Conservation (phyloP, 2,888 invertebrate species). For the Perithous albicinctus region DNA sequence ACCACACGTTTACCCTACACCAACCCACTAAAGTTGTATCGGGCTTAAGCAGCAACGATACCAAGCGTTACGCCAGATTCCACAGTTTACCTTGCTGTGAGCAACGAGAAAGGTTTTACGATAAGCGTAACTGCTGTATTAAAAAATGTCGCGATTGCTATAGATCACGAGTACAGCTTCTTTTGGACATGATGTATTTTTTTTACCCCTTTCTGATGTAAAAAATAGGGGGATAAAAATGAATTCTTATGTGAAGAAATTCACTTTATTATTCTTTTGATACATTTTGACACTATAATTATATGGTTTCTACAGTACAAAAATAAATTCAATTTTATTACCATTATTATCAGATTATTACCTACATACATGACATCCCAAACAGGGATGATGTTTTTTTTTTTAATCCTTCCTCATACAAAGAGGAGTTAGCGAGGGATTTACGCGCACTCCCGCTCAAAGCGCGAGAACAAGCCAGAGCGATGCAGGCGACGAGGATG, state of each 20-base stretch:
- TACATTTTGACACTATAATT: too few relatives aligned
- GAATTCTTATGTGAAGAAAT: too few relatives aligned
- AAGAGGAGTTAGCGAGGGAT: slow-evolving; percentile 12
- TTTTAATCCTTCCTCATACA: slow-evolving; percentile 7
- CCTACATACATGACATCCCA: background rate
- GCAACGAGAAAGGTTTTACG: background rate
- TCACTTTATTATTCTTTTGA: too few relatives aligned
- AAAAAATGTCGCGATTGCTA: too few relatives aligned
- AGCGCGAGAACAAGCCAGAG: background rate
- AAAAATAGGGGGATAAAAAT: too few relatives aligned
- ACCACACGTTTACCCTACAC: slow-evolving; percentile 60
- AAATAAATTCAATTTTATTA: too few relatives aligned
- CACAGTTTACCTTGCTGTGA: slow-evolving; percentile 5
- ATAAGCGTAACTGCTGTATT: background rate
- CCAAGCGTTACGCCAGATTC: background rate
- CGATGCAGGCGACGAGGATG: slow-evolving; percentile 45
- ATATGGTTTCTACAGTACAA: too few relatives aligned
- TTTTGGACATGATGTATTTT: too few relatives aligned
- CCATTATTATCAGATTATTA: too few relatives aligned
- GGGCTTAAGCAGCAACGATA: slow-evolving; percentile 46
- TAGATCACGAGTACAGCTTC: too few relatives aligned
- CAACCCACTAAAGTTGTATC: slow-evolving; percentile 42
- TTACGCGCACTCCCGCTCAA: slow-evolving; percentile 9
- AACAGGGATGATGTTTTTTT: slow-evolving; percentile 4
- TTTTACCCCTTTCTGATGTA: too few relatives aligned